A percentile compares a stretch with the other conserved stretches of the same genome.
phyloP scores from a whole-genome alignment of 2,888 invertebrate genomes.

The Hydrotaea cyrtoneurina region DNA sequence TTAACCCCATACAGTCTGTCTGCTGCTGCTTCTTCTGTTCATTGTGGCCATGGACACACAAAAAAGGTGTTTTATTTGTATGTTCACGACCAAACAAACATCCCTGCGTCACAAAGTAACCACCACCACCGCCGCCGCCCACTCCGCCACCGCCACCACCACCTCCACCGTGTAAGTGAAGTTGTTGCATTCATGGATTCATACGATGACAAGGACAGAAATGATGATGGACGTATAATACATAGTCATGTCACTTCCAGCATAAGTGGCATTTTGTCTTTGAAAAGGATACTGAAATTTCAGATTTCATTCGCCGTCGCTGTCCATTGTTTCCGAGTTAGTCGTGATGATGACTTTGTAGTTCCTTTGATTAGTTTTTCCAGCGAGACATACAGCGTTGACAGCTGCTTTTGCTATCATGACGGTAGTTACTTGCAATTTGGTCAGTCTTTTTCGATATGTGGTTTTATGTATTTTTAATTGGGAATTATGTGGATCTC shows the following conservation, averaged over 20 bases:
- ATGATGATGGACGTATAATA: conserved; percentile 61
- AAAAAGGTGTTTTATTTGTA: conserved; percentile 65
- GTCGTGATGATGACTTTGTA: conserved; percentile 1
- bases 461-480: not conserved
- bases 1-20: conserved; percentile 37
- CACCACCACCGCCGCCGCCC: conserved; percentile 44
- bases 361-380: not conserved
- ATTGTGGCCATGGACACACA: not conserved
- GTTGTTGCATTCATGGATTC: conserved; percentile 32
- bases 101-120: conserved; percentile 40
- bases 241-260: conserved; percentile 66
- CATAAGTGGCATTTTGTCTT: conserved; percentile 39
- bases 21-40: not conserved
- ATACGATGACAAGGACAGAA: conserved; percentile 29
- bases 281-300: conserved; percentile 26
- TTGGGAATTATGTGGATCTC: not conserved
- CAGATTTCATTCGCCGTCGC: conserved; percentile 5
- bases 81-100: conserved; percentile 35
- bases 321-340: not conserved
- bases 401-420: conserved; percentile 29
- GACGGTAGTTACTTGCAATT: conserved; percentile 10
- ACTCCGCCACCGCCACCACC: not conserved
- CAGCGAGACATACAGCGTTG: not conserved
- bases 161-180: conserved; percentile 14
- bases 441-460: not conserved